phyloP scores from a whole-genome alignment of 2,797 vertebrate species.

The Pangasius larnaudii region DNA sequence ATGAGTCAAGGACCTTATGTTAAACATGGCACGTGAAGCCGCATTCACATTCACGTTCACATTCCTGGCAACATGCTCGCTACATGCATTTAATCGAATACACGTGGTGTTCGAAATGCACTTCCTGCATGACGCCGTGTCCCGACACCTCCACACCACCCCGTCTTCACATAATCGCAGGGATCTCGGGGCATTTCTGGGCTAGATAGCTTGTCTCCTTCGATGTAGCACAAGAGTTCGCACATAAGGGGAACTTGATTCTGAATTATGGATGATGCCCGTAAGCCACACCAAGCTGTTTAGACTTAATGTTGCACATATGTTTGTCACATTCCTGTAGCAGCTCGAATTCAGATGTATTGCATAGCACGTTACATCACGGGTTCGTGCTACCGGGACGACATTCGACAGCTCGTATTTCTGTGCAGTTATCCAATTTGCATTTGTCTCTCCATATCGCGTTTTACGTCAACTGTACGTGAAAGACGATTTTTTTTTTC shows the following conservation, averaged over 20 bases:
- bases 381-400: slow-evolving; percentile 64
- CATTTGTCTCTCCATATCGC: neutral
- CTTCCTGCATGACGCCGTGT: neutral
- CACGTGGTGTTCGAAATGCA: neutral
- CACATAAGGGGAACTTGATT: slow-evolving; percentile 47
- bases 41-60: no score
- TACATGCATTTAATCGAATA: neutral
- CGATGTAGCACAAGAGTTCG: slow-evolving; percentile 32
- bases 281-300: slow-evolving; percentile 62
- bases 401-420: slow-evolving; percentile 59
- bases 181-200: neutral
- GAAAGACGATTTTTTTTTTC: neutral
- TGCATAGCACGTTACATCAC: slow-evolving; percentile 57
- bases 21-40: neutral
- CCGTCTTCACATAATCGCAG: neutral
- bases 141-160: neutral
- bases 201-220: neutral
- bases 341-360: slow-evolving; percentile 64
- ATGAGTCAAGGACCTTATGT: neutral
- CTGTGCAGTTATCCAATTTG: neutral
- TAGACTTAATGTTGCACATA: slow-evolving; percentile 66
- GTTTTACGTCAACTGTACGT: neutral
- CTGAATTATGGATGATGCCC: slow-evolving; percentile 73
- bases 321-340: slow-evolving; percentile 63
- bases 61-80: neutral